Base-by-base conservation (phyloP, 2,797 vertebrate genomes). In the Acipenser oxyrinchus region DNA sequence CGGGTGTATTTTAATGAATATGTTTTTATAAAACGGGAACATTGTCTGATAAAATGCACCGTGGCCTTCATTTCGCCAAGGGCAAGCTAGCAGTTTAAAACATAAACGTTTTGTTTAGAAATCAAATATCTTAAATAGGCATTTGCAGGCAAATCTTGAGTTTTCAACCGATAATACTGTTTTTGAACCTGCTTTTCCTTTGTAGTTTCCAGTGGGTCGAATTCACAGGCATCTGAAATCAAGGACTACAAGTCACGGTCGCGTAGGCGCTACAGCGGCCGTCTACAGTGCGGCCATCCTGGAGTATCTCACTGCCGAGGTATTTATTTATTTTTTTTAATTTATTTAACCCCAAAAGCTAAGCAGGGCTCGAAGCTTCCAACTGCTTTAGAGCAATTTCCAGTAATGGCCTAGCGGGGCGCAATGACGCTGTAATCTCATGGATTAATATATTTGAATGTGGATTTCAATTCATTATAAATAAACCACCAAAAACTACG, bases 281-380 rank as follows among this genome's bases (percentile, higher is more conserved):
- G 90, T 91, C 3, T 91, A 91, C 71, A 91, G 90, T 73, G 90
- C 90, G 5, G 89, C 89, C 6, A 91, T 90, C 3, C 86, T 91
- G 0, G 89, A 91, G 49, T 98, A 98, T 78, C 92, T 98, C 68
- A 99, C 95, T 0, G 96, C 96, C 0, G 96, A 99, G 93, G 95
- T 96, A 84, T 18, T 18, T 2, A 18, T 18, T 1, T 18, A 18
- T 18, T 1, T 79, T 64, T 23, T 10, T 13, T 5, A 37, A 4
- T 37, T 37, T 37, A 13, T 6, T 37, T 37, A 37, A 37, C 37
- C 37, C 3, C 37, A 37, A 37, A 37, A 37, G 37, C 37, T 37
- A 37, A 65, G 4, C n/a, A n/a, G 23, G 57, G 2, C 10, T 11
- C 13, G 6, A 7, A 13, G 55, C 12, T 6, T 6, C 7, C 12